Evolutionary conservation across 2,888 invertebrate species (phyloP).

Genomic region (Cephus spinipes): DNA sequence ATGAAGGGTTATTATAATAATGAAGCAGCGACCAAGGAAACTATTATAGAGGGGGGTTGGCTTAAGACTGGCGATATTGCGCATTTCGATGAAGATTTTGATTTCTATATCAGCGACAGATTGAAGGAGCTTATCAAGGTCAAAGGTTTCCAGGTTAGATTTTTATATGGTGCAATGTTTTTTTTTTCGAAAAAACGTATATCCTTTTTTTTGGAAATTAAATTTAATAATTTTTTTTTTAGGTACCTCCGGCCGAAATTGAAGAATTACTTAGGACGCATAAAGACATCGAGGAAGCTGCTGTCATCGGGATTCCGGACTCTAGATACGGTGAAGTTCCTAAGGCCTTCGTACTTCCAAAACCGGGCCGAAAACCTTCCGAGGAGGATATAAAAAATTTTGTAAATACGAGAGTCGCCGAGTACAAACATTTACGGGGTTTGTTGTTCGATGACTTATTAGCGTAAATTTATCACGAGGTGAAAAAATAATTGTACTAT

Average conservation of each 20-base stretch:
- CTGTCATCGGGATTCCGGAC: slow-evolving; percentile 84
- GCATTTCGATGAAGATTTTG: slow-evolving; percentile 68
- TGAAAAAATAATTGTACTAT: not conserved
- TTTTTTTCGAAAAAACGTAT: not conserved
- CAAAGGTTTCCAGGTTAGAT: slow-evolving; percentile 62
- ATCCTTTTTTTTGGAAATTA: not conserved
- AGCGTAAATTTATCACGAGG: too few relatives aligned
- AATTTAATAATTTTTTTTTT: slow-evolving; percentile 39
- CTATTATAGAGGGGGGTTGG: slow-evolving; percentile 71
- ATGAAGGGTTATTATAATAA: slow-evolving; percentile 74
- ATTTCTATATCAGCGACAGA: slow-evolving; percentile 70
- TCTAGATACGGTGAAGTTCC: slow-evolving; percentile 79
- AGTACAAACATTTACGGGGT: slow-evolving; percentile 77
- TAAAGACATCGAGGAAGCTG: slow-evolving; percentile 82
- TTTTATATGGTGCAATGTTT: not conserved
- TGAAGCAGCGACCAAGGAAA: slow-evolving; percentile 70
- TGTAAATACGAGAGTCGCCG: slow-evolving; percentile 76
- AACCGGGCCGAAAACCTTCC: slow-evolving; percentile 65
- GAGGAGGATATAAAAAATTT: slow-evolving; percentile 73
- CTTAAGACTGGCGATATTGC: slow-evolving; percentile 72
- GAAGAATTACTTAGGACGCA: slow-evolving; percentile 80
- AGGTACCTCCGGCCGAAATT: slow-evolving; percentile 91
- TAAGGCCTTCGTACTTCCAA: slow-evolving; percentile 77
- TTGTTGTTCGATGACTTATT: not conserved
- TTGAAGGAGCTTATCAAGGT: slow-evolving; percentile 70